Evolutionary conservation across 2,888 invertebrate species (phyloP).

Genomic region (Spisula subtruncata): DNA sequence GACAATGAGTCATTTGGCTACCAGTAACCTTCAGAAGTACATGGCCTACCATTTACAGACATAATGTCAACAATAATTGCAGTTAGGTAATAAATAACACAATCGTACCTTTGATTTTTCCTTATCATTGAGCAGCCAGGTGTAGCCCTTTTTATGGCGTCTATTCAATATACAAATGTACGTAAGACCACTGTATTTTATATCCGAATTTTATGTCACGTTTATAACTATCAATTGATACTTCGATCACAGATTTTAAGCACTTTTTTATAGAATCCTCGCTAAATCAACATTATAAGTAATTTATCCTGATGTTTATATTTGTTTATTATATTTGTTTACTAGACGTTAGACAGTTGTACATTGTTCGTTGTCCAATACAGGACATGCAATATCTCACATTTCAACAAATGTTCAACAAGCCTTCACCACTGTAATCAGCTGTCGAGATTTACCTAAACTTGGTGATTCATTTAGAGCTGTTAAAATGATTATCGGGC

Average conservation of each 20-base stretch:
- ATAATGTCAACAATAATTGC: constrained; percentile 2
- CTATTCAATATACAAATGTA: not conserved
- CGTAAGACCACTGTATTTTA: not conserved
- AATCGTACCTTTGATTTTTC: not conserved
- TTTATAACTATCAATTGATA: not conserved
- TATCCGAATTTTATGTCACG: not conserved
- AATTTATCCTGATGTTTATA: not conserved
- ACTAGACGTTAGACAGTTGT: not conserved
- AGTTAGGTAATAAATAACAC: not conserved
- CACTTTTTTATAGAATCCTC: not conserved
- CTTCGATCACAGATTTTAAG: not conserved
- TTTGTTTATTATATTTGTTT: too few relatives aligned
- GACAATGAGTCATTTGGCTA: not conserved
- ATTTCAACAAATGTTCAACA: not conserved
- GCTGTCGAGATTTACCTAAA: not conserved
- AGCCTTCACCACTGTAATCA: not conserved
- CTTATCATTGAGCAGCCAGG: not conserved
- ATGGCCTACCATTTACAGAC: not conserved
- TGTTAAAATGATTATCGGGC: not conserved
- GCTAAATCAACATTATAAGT: not conserved
- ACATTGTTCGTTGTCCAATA: not conserved
- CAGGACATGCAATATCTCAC: not conserved
- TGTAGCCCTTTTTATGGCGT: not conserved
- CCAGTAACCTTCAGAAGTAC: not conserved
- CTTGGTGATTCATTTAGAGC: not conserved